These are phyloP conservation scores for Axea sp. DNA, from an alignment of 2,888 invertebrate genomes.

Conservation along the genomic window DNA sequence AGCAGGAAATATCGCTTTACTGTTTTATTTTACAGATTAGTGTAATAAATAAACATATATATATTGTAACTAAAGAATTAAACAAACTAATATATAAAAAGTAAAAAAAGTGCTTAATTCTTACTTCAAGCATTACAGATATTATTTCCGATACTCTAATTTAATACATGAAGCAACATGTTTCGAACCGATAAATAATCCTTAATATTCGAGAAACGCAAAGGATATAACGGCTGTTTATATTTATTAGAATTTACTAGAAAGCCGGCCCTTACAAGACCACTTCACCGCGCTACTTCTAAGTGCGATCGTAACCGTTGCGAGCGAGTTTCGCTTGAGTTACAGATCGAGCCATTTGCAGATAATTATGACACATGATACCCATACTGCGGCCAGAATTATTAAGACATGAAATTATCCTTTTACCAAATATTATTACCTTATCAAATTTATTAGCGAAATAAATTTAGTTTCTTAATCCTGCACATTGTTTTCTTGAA, in stretches of 20 bases:
- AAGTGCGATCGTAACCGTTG: constrained; percentile 67
- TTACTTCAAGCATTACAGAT: not conserved
- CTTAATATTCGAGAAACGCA: constrained; percentile 23
- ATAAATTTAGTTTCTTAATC: constrained; percentile 36
- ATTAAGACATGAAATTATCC: constrained; percentile 63
- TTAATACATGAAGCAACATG: constrained; percentile 7
- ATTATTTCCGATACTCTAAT: constrained; percentile 9
- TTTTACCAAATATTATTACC: constrained; percentile 46
- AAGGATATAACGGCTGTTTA: constrained; percentile 60
- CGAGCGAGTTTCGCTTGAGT: constrained; percentile 66
- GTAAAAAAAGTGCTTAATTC: too few relatives aligned
- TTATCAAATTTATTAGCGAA: constrained; percentile 21
- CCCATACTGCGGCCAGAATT: constrained; percentile 64
- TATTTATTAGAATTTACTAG: constrained; percentile 75
- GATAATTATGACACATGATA: constrained; percentile 76
- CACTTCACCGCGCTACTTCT: constrained; percentile 58
- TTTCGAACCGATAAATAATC: constrained; percentile 22
- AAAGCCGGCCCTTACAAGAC: constrained; percentile 63
- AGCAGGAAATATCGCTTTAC: too few relatives aligned
- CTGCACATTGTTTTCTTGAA: constrained; percentile 1
- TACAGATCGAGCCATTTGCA: constrained; percentile 71
- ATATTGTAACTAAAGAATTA: too few relatives aligned
- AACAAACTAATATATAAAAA: too few relatives aligned
- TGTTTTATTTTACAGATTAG: too few relatives aligned
- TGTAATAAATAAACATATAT: too few relatives aligned